Percentiles rank a stretch among this genome's conserved stretches.
phyloP scores from a whole-genome alignment of 2,797 vertebrate genomes.

The Aratinga solstitialis region DNA sequence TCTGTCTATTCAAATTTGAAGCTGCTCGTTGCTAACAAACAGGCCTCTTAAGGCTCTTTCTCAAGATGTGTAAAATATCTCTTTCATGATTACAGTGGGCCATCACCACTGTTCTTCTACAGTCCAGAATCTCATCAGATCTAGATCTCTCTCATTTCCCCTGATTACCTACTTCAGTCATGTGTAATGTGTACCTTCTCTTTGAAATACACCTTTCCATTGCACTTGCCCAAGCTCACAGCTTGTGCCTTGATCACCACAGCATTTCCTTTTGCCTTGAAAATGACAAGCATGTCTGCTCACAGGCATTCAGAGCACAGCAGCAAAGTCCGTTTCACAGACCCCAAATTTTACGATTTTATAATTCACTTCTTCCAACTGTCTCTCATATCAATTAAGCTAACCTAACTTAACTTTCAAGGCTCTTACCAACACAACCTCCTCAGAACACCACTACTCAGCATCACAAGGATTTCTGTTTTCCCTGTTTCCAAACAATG shows the following conservation, averaged over 20 bases:
- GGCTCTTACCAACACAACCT: background rate
- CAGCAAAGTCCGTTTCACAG: background rate
- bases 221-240: background rate
- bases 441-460: background rate
- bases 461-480: background rate
- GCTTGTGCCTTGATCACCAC: background rate
- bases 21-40: background rate
- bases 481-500: background rate
- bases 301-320: background rate
- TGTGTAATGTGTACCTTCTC: background rate
- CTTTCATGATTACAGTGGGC: background rate
- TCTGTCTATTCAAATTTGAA: background rate
- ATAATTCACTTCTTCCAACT: background rate
- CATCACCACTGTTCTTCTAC: background rate
- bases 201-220: background rate
- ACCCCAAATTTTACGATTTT: background rate
- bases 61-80: background rate
- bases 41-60: background rate
- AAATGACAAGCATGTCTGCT: background rate
- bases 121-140: background rate
- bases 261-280: background rate
- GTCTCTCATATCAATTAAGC: background rate
- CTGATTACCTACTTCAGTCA: background rate
- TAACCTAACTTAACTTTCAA: background rate
- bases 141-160: background rate